phyloP scores from a whole-genome alignment of 2,888 invertebrate species.

The Cephus pygmeus region DNA sequence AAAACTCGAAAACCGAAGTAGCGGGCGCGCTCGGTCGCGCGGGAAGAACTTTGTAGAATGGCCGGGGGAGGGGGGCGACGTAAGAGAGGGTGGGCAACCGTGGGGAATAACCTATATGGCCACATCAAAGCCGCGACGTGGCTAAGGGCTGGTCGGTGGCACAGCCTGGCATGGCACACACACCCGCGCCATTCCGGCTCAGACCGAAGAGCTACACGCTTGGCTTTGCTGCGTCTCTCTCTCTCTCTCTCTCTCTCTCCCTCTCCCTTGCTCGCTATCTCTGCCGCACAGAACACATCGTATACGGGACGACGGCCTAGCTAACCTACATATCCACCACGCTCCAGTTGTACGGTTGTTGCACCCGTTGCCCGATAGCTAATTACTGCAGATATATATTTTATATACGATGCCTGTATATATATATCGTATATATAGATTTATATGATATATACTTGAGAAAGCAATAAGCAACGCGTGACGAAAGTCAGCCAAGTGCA shows the following conservation, averaged over 20 bases:
- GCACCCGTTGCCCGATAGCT: slow-evolving; percentile 33
- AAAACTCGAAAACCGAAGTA: slow-evolving; percentile 6
- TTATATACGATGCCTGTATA: not conserved
- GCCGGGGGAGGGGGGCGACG: not conserved
- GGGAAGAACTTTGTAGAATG: slow-evolving; percentile 3
- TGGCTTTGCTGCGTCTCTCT: not conserved
- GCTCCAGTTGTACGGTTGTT: slow-evolving; percentile 29
- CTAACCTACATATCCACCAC: slow-evolving; percentile 28
- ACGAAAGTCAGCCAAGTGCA: not conserved
- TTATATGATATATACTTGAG: not conserved
- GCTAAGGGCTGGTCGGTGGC: slow-evolving; percentile 5
- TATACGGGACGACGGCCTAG: slow-evolving; percentile 12
- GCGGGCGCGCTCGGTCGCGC: slow-evolving; percentile 9
- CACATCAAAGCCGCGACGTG: slow-evolving; percentile 25
- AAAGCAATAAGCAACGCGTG: not conserved
- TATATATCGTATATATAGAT: not conserved
- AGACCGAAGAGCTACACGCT: not conserved
- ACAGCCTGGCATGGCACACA: not conserved
- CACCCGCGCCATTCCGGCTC: not conserved
- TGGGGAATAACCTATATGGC: slow-evolving; percentile 28
- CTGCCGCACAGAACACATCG: not conserved
- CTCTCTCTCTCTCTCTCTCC: not conserved
- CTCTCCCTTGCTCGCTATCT: not conserved
- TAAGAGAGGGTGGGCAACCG: slow-evolving; percentile 15
- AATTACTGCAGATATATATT: slow-evolving; percentile 34